Base-by-base conservation (phyloP, 1,140 invertebrate species). In the Nebria ingens region DNA sequence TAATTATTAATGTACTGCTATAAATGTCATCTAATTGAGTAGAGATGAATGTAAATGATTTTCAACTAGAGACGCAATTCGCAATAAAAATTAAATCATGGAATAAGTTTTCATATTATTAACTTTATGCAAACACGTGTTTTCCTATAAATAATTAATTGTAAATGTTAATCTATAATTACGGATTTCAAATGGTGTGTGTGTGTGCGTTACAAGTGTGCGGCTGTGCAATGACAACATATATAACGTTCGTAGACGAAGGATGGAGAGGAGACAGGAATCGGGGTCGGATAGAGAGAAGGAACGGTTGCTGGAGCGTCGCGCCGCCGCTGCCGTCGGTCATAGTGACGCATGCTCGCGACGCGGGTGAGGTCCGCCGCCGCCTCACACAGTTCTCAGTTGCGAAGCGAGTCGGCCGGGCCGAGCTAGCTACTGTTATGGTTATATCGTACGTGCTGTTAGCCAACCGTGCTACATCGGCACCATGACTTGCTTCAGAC, bases 361-460 rank as follows among this genome's bases (percentile, higher is more conserved):
- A 17, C 40, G 40, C 15, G 40, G 40, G 40, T 45, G 40, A 45
- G 15, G 40, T 11, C 6, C 40, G 40, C 6, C 15, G 17, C 40
- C 6, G 6, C 6, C 40, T 45, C 40, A 45, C 40, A 45, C 40
- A 45, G 40, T 45, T 45, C 40, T 45, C 40, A 45, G 40, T 45
- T 45, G 40, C 40, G 40, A 45, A 45, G 40, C 40, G 40, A 45
- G 40, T 45, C 40, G 40, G 40, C 40, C 40, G 40, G 40, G 40
- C 40, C 17, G 40, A 45, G 40, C 40, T n/a, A n/a, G 40, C 40
- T 17, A 17, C 40, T 45, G 40, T 45, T 45, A 45, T 45, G 40
- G 40, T 45, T 45, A 4, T 45, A 17, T 45, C 6, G 40, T 45
- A 45, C 40, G 40, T 17, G 40, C 40, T 45, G 40, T 45, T 17